Evolutionary conservation across 2,888 invertebrate genomes (phyloP).

Genomic region (Electrophaes corylata): DNA sequence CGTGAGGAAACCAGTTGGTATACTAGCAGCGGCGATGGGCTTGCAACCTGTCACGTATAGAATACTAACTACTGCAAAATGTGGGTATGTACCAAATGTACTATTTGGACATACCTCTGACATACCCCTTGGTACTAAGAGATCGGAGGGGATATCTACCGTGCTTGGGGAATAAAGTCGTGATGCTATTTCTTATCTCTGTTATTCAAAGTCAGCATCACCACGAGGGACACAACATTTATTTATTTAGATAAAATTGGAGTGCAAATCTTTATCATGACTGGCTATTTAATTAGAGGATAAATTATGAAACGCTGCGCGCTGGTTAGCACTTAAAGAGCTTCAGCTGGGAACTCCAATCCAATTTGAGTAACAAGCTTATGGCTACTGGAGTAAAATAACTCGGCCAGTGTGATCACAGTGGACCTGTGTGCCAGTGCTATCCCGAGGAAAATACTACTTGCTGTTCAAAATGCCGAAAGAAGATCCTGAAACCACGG

Average conservation of each 20-base stretch:
- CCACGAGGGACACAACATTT: no score
- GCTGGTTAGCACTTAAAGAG: conserved; percentile 62
- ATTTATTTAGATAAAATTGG: not conserved
- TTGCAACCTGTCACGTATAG: no score
- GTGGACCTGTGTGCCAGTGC: conserved; percentile 31
- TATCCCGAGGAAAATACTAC: conserved; percentile 9
- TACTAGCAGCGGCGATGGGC: no score
- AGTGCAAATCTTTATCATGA: conserved; percentile 20
- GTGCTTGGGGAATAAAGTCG: no score
- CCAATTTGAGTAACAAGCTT: conserved; percentile 74
- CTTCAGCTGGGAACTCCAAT: conserved; percentile 65
- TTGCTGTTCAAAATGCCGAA: conserved; percentile 86
- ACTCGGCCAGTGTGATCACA: conserved; percentile 37
- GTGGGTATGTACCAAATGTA: no score
- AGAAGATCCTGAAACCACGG: conserved; percentile 91
- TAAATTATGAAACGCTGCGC: conserved; percentile 42
- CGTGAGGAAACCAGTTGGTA: no score
- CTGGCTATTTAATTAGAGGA: conserved; percentile 34
- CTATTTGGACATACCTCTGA: no score
- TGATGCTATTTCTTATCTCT: no score
- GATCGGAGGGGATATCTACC: no score
- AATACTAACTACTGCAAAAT: no score
- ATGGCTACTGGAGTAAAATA: conserved; percentile 43
- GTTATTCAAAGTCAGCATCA: no score
- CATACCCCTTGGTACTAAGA: no score